Percentiles rank a stretch among this genome's conserved stretches.
phyloP scores from a whole-genome alignment of 2,888 invertebrate genomes.

The Volucella bombylans region DNA sequence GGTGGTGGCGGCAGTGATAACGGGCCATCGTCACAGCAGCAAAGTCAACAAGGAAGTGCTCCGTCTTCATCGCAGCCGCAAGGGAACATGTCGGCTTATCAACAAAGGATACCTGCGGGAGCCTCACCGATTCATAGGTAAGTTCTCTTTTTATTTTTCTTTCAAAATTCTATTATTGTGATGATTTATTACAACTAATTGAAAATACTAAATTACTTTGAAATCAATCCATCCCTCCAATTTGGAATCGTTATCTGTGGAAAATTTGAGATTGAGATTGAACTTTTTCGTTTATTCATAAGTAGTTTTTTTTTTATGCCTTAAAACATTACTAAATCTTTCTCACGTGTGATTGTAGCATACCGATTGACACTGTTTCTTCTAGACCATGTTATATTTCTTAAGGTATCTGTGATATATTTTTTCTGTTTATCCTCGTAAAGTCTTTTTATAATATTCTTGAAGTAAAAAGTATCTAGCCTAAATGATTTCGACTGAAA shows the following conservation, averaged over 20 bases:
- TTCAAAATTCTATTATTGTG: neutral
- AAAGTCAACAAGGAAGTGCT: conserved; percentile 77
- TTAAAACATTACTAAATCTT: neutral
- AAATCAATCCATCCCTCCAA: too few relatives aligned
- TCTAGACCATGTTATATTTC: too few relatives aligned
- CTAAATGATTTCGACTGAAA: too few relatives aligned
- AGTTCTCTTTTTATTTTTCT: conserved; percentile 66
- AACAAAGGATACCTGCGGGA: conserved; percentile 81
- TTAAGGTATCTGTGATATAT: too few relatives aligned
- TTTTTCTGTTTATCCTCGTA: too few relatives aligned
- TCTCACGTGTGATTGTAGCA: too few relatives aligned
- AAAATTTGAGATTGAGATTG: too few relatives aligned
- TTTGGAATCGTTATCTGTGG: too few relatives aligned
- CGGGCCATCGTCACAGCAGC: conserved; percentile 78
- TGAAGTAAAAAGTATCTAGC: too few relatives aligned
- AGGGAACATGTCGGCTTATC: conserved; percentile 81
- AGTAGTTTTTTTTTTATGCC: neutral
- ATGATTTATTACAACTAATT: neutral
- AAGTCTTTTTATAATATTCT: too few relatives aligned
- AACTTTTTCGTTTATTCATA: neutral
- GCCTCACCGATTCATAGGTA: conserved; percentile 83
- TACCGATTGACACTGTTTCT: too few relatives aligned
- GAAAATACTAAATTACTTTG: too few relatives aligned
- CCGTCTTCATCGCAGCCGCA: conserved; percentile 75
- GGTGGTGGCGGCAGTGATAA: conserved; percentile 77